Percentiles rank a stretch among this genome's conserved stretches.
phyloP scores from a whole-genome alignment of 2,888 invertebrate species.

The Alviniconcha strummeri region DNA sequence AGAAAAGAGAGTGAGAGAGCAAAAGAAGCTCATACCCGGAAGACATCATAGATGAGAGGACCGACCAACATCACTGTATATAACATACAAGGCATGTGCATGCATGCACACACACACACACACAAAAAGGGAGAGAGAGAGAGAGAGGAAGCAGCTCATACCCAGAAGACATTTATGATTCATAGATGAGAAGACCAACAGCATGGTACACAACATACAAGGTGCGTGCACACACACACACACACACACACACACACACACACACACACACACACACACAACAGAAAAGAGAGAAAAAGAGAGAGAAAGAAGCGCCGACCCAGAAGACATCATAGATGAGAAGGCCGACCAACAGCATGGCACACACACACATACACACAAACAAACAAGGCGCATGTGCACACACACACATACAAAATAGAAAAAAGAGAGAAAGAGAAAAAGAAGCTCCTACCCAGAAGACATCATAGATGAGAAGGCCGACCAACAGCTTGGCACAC shows the following conservation, averaged over 20 bases:
- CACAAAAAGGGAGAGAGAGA: too few relatives aligned
- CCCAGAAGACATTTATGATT: conserved; percentile 92
- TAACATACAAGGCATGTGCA: not conserved
- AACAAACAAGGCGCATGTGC: conserved; percentile 82
- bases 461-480: conserved; percentile 68
- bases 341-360: conserved; percentile 92
- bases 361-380: conserved; percentile 84
- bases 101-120: too few relatives aligned
- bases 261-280: not conserved
- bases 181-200: conserved; percentile 90
- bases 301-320: conserved; percentile 75
- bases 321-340: conserved; percentile 96
- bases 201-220: conserved; percentile 84
- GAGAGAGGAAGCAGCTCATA: conserved; percentile 38
- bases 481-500: not conserved
- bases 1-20: too few relatives aligned
- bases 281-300: too few relatives aligned
- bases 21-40: conserved; percentile 81
- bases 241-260: not conserved
- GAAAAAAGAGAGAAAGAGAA: too few relatives aligned
- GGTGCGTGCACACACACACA: too few relatives aligned
- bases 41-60: conserved; percentile 92
- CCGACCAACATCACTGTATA: conserved; percentile 95
- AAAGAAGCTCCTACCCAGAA: too few relatives aligned
- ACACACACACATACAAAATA: conserved; percentile 82